Percentiles rank a stretch among this genome's conserved stretches.
These are phyloP conservation scores for Uria aalge DNA, from an alignment of 2,113 vertebrate species.

Conservation along the genomic window DNA sequence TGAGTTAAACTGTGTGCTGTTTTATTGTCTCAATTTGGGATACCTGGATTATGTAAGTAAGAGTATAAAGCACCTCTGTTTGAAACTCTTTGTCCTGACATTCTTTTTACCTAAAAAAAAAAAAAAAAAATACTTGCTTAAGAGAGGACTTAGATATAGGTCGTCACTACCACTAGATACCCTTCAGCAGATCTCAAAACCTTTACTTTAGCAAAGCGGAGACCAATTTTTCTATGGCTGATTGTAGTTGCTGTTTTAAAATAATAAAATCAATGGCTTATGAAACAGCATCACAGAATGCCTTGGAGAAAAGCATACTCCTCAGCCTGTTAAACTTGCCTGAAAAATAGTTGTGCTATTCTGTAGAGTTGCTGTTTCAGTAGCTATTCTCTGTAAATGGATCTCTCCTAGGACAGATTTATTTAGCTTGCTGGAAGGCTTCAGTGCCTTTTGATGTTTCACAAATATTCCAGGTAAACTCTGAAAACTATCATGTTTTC, in stretches of 20 bases:
- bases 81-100: not conserved
- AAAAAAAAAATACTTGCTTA: not conserved
- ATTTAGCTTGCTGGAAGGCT: not conserved
- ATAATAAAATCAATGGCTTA: constrained; percentile 21
- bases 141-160: not conserved
- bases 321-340: not conserved
- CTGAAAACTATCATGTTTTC: not conserved
- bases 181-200: not conserved
- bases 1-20: not conserved
- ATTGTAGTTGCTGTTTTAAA: not conserved
- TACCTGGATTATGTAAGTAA: not conserved
- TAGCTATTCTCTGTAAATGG: not conserved
- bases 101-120: not conserved
- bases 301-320: not conserved
- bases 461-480: not conserved
- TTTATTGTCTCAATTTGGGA: not conserved
- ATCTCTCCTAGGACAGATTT: not conserved
- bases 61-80: not conserved
- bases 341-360: not conserved
- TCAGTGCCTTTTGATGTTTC: not conserved
- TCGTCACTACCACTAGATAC: not conserved
- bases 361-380: not conserved
- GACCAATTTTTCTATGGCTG: not conserved
- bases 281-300: not conserved
- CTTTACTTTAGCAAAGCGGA: not conserved